Percentiles rank a stretch among this genome's conserved stretches.
Conservation (phyloP, 1,140 invertebrate species). For the Hyles vespertilio region DNA sequence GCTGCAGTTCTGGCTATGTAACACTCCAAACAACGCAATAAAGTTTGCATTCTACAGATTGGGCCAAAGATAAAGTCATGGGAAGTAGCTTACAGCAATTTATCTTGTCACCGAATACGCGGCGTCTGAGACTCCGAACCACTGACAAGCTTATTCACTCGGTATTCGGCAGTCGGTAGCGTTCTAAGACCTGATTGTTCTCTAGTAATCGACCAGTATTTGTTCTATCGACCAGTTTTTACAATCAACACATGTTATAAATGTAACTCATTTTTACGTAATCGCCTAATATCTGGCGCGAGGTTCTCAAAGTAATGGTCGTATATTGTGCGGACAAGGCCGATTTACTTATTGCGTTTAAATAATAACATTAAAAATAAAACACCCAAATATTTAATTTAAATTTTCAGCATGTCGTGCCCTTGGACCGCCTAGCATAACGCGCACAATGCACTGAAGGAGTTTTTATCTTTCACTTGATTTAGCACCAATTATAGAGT, state of each 20-base stretch:
- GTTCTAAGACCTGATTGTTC: slow-evolving; percentile 30
- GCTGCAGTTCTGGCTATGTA: not conserved
- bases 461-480: too few species aligned
- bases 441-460: too few species aligned
- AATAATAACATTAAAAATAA: slow-evolving; percentile 26
- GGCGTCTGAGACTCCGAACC: slow-evolving; percentile 6
- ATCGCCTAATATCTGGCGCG: slow-evolving; percentile 44
- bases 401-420: too few species aligned
- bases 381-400: slow-evolving; percentile 3
- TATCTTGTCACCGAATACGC: slow-evolving; percentile 20
- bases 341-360: slow-evolving; percentile 30
- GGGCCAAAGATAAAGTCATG: slow-evolving; percentile 14
- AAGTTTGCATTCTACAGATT: slow-evolving; percentile 17
- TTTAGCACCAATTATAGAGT: too few species aligned
- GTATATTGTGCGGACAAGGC: slow-evolving; percentile 54
- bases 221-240: slow-evolving; percentile 48
- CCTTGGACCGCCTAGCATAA: too few species aligned
- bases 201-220: slow-evolving; percentile 3
- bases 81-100: slow-evolving; percentile 9
- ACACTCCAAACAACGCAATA: slow-evolving; percentile 18
- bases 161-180: too few species aligned
- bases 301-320: slow-evolving; percentile 48
- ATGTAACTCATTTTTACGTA: slow-evolving; percentile 50
- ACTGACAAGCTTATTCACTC: slow-evolving; percentile 12
- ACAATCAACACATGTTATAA: slow-evolving; percentile 34